Base-by-base conservation (phyloP, 2,888 invertebrate species). In the Sabatieria punctata region DNA sequence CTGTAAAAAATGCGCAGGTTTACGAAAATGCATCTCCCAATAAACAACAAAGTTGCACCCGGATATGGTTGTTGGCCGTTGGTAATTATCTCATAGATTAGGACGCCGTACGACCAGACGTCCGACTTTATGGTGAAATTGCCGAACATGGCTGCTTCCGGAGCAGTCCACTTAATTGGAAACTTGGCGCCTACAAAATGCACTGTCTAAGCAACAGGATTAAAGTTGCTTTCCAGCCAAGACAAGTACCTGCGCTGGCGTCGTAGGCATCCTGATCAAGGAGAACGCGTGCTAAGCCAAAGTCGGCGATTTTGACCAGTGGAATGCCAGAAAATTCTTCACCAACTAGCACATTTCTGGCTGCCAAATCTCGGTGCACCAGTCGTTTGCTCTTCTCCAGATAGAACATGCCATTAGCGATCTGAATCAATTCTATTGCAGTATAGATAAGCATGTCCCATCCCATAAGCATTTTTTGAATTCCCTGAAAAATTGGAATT, bases 81-180 rank as follows among this genome's bases (percentile, higher is more conserved):
- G 1, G 72, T 71, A 54, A 71, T 64, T 21, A 72, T 60, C 54
- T 71, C 71, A 47, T 68, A 66, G 39, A 71, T 54, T 19, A 71
- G 57, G n/a, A 66, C 60, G 42, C 89, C 93, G 65, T 84, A 93
- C 0, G 91, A 93, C 97, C 97, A 97, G 0, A 97, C 93, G 68
- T 97, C 97, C 38, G 89, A 91, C 70, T 97, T 97, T 56, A 95
- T 93, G 35, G 93, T 89, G 72, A 97, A 97, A 64, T 91, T 60
- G 30, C 64, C 62, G 39, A 55, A 55, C 71, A 93, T 93, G 49
- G 95, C 95, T 42, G 97, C 97, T 73, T 99, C 97, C 1, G 97
- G 97, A 25, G 97, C 95, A 46, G 97, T 99, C 22, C 22, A 19
- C 27, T 50, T 63, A 8, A 97, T 93, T 0, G 97, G 97, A 72